Conservation (phyloP, 2,797 vertebrate species). For the Chaetodon trifasciatus region DNA sequence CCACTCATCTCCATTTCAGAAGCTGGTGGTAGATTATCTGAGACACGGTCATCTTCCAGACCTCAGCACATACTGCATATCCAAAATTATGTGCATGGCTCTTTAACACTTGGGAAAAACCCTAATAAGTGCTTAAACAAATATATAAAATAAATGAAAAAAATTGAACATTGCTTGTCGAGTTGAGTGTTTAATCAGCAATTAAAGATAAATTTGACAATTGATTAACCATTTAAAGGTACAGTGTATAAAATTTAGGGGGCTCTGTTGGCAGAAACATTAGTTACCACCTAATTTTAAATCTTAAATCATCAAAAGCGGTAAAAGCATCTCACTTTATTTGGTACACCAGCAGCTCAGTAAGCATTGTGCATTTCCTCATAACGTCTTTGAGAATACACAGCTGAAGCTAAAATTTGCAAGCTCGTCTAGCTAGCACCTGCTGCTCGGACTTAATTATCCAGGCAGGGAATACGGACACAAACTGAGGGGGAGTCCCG, state of each 20-base stretch:
- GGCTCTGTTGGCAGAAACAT: neutral
- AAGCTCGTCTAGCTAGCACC: slow-evolving; percentile 63
- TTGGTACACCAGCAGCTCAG: slow-evolving; percentile 7
- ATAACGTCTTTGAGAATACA: slow-evolving; percentile 25
- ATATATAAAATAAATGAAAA: neutral
- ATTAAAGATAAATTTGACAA: neutral
- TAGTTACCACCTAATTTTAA: neutral
- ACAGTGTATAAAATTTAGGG: no score
- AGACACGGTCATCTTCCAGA: neutral
- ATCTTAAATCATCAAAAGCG: neutral
- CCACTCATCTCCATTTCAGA: neutral
- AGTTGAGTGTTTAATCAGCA: neutral
- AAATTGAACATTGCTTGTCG: neutral
- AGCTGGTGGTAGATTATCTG: neutral
- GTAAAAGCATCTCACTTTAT: neutral
- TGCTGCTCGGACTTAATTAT: slow-evolving; percentile 73
- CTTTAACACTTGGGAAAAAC: neutral
- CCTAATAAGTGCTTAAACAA: no score
- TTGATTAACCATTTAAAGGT: neutral
- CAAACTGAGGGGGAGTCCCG: slow-evolving; percentile 44
- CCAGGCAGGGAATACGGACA: slow-evolving; percentile 58
- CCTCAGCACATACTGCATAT: neutral
- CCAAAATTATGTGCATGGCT: neutral
- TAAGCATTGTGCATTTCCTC: slow-evolving; percentile 13
- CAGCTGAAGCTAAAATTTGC: slow-evolving; percentile 52